Evolutionary conservation across 2,113 vertebrate species (phyloP), one percentile per base, ranked within the genome.

Genomic region (Semicossyphus pulcher): DNA sequence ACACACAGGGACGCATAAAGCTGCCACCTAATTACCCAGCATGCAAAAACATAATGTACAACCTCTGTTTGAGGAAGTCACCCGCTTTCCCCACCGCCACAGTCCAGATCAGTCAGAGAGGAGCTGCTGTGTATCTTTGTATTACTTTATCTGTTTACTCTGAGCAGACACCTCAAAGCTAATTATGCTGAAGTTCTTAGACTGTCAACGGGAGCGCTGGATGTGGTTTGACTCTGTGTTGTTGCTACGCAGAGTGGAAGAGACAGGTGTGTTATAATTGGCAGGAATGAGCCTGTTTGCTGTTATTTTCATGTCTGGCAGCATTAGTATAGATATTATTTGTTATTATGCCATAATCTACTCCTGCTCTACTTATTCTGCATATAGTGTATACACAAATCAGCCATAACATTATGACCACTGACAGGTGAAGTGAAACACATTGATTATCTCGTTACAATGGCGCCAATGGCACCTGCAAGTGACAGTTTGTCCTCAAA

Each of bases 11-110:
- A 73, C 18, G 42, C 61, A 48, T 54, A 68, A 78, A 81, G 54
- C 73, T 85, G 79, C 61, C 53, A 42, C 61, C 87, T 91, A 89
- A 92, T 93, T 92, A 91, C 79, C 76, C 68, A 60, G 84, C 80
- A 41, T 62, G 84, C 34, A 53, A 80, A 85, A n/a, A 83, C 86
- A 79, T 67, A 68, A 82, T 80, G 78, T 69, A 42, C 49, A 60
- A 78, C 31, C 61, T 82, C 74, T 82, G 77, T 88, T 81, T 78
- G 85, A 87, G 62, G 76, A 26, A 72, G 85, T 86, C 75, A 58
- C 45, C 51, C 10, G 12, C 61, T 58, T n/a, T 45, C 21, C 21
- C 23, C 32, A 12, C 59, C 25, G 26, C 44, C 32, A 12, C 28
- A 4, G 56, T 59, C 62, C 61, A 42, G 45, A 86, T 84, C 73